phyloP scores from a whole-genome alignment of 2,797 vertebrate genomes.

The Gymnothorax reevesii region DNA sequence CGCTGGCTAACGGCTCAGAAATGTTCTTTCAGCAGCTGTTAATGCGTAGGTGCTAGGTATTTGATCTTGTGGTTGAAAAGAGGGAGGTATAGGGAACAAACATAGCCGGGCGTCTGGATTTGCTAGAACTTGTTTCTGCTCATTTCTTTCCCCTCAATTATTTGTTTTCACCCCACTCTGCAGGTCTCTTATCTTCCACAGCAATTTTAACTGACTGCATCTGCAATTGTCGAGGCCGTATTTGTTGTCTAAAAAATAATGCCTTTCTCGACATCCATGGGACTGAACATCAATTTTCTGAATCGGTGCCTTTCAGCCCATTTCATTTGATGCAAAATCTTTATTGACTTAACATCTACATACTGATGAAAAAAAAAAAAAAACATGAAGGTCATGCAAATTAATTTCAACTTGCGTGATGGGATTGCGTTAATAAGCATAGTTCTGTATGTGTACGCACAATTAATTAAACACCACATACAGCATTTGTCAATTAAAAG shows the following conservation, averaged over 20 bases:
- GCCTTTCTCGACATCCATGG: neutral
- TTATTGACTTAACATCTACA: neutral
- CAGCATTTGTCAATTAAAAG: no score
- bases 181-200: neutral
- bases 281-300: neutral
- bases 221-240: neutral
- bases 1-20: neutral
- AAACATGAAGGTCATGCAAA: no score
- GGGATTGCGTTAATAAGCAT: no score
- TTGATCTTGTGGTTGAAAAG: slow-evolving; percentile 45
- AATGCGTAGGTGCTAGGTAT: slow-evolving; percentile 39
- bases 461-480: no score
- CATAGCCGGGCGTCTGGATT: slow-evolving; percentile 50
- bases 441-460: no score
- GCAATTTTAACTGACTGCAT: slow-evolving; percentile 1
- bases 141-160: neutral
- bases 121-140: slow-evolving; percentile 47
- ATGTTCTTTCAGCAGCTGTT: slow-evolving; percentile 27
- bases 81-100: slow-evolving; percentile 41
- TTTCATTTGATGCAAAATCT: neutral
- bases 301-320: neutral
- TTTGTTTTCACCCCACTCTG: neutral
- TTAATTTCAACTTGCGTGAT: no score
- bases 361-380: neutral
- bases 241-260: neutral